Conservation (phyloP, 2,888 invertebrate genomes). For the Punctoribates punctum region DNA sequence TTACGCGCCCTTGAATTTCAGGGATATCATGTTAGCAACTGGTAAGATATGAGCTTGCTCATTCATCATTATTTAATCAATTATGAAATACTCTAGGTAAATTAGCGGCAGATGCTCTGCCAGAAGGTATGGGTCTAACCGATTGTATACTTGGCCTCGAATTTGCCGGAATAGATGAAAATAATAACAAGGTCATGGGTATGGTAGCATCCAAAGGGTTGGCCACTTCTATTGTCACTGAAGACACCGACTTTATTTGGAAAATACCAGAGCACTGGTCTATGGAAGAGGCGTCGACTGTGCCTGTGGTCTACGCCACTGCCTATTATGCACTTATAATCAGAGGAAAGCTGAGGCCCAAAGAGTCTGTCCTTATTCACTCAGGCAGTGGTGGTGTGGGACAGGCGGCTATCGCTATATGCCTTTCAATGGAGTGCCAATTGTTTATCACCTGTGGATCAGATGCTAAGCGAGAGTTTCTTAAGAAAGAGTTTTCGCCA, state of each 20-base stretch:
- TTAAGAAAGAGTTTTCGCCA: slow-evolving; percentile 55
- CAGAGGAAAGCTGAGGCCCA: slow-evolving; percentile 54
- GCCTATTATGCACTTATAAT: slow-evolving; percentile 59
- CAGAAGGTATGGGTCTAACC: slow-evolving; percentile 60
- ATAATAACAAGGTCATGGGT: slow-evolving; percentile 53
- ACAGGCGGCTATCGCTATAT: slow-evolving; percentile 59
- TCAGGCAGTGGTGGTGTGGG: slow-evolving; percentile 57
- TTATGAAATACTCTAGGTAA: slow-evolving; percentile 72
- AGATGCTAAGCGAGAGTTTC: slow-evolving; percentile 51
- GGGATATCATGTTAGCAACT: slow-evolving; percentile 44
- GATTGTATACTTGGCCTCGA: slow-evolving; percentile 57
- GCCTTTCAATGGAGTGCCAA: slow-evolving; percentile 55
- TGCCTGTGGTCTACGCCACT: slow-evolving; percentile 56
- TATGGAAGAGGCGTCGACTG: slow-evolving; percentile 54
- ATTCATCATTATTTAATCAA: slow-evolving; percentile 55
- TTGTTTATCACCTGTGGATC: slow-evolving; percentile 57
- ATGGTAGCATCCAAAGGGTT: slow-evolving; percentile 54
- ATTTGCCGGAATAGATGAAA: slow-evolving; percentile 51
- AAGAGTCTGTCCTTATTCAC: slow-evolving; percentile 55
- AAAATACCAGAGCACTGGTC: slow-evolving; percentile 54
- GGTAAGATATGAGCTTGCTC: slow-evolving; percentile 70
- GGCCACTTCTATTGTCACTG: slow-evolving; percentile 56
- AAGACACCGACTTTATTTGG: slow-evolving; percentile 63
- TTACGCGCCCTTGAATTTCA: slow-evolving; percentile 57
- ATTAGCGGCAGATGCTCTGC: slow-evolving; percentile 91